Conservation (phyloP, 2,113 vertebrate genomes). For the Psittacara wagleri region DNA sequence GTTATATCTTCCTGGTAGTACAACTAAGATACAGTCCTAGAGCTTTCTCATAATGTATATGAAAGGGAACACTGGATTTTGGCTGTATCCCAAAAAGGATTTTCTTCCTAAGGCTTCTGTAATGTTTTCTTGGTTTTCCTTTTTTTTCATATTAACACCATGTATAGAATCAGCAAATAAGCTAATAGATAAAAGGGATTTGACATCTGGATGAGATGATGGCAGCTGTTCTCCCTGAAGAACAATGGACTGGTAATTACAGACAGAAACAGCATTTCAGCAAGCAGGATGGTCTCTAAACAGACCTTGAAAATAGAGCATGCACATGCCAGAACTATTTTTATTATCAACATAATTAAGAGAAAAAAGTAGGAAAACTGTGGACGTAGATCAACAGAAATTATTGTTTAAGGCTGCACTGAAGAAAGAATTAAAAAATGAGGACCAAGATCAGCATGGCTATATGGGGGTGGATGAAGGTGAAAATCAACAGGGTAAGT, state of each 20-base stretch:
- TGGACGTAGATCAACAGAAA: background rate
- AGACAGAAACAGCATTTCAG: background rate
- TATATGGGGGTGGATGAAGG: background rate
- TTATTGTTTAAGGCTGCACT: background rate
- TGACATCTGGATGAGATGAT: background rate
- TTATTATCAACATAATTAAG: background rate
- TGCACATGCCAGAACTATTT: background rate
- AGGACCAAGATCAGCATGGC: background rate
- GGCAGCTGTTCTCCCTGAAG: conserved; percentile 16
- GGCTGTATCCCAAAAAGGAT: background rate
- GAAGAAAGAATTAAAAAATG: background rate
- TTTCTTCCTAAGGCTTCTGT: background rate
- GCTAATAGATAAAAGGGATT: background rate
- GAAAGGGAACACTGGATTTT: background rate
- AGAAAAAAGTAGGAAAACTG: background rate
- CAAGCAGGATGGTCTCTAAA: background rate
- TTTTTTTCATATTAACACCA: background rate
- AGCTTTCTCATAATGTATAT: background rate
- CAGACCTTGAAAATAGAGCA: background rate
- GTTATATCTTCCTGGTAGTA: background rate
- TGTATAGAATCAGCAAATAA: background rate
- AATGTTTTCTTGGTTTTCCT: background rate
- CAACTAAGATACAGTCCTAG: background rate
- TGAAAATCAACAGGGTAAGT: background rate
- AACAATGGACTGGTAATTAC: background rate